Conservation (phyloP, 2,113 vertebrate species). For the Engraulis encrasicolus region DNA sequence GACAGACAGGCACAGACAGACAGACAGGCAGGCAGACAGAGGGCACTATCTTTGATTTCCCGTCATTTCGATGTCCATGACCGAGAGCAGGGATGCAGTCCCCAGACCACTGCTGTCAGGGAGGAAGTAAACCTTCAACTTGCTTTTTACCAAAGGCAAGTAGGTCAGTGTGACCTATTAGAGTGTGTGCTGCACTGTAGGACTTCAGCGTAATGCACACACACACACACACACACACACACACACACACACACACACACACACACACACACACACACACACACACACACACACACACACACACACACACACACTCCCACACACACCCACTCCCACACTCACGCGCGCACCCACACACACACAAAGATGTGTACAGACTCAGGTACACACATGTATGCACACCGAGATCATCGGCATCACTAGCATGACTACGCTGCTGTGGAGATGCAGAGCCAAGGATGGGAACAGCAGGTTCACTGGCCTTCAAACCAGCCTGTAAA, state of each 20-base stretch:
- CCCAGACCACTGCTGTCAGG: background rate
- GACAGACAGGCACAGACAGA: background rate
- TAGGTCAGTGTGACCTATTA: background rate
- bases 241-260: too few relatives aligned
- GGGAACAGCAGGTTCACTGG: background rate
- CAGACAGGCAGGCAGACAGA: background rate
- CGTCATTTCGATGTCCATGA: background rate
- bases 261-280: too few relatives aligned
- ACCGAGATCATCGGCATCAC: background rate
- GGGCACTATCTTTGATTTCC: background rate
- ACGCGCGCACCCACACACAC: too few relatives aligned
- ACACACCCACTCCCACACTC: too few relatives aligned
- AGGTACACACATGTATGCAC: too few relatives aligned
- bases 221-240: too few relatives aligned
- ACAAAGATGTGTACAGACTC: too few relatives aligned
- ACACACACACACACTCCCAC: too few relatives aligned
- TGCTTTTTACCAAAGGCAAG: background rate
- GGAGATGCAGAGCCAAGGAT: background rate
- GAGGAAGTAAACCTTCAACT: background rate
- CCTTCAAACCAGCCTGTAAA: background rate
- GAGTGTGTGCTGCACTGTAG: background rate
- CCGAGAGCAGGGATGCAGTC: background rate
- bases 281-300: too few relatives aligned
- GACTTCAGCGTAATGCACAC: background rate
- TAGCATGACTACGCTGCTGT: too few relatives aligned